phyloP scores from a whole-genome alignment of 2,797 vertebrate genomes.

The Parauchenoglanis punctatus region DNA sequence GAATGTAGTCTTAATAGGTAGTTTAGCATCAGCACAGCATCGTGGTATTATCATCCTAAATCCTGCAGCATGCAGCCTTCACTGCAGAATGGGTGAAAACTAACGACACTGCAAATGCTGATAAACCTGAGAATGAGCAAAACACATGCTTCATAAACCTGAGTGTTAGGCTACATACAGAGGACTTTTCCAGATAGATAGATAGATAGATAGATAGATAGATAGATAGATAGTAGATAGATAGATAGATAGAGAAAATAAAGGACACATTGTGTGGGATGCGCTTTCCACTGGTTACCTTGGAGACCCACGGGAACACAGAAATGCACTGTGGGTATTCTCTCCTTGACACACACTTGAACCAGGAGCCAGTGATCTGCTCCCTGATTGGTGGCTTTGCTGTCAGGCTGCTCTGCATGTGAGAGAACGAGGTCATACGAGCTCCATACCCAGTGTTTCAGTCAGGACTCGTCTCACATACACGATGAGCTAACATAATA shows the following conservation, averaged over 20 bases:
- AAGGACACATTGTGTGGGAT: slow-evolving; percentile 1
- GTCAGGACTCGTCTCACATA: slow-evolving; percentile 6
- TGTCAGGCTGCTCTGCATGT: slow-evolving; percentile 49
- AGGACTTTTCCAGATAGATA: neutral
- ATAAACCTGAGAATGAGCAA: neutral
- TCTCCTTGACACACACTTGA: slow-evolving; percentile 65
- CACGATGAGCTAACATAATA: neutral
- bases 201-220: slow-evolving; percentile 1
- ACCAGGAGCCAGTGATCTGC: slow-evolving; percentile 51
- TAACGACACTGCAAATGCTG: neutral
- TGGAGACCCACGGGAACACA: slow-evolving; percentile 49
- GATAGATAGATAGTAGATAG: neutral
- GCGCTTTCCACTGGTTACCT: slow-evolving; percentile 14
- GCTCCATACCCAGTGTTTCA: slow-evolving; percentile 20
- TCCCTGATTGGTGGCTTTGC: slow-evolving; percentile 49
- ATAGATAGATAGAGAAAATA: neutral
- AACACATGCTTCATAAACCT: neutral
- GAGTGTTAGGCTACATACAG: neutral
- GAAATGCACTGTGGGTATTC: slow-evolving; percentile 60
- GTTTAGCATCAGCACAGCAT: slow-evolving; percentile 28
- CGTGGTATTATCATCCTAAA: neutral
- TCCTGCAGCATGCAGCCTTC: neutral
- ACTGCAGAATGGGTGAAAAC: neutral
- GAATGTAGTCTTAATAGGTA: slow-evolving; percentile 49
- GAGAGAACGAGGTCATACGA: slow-evolving; percentile 5